A percentile compares a stretch with the other conserved stretches of the same genome.
phyloP scores from a whole-genome alignment of 2,113 vertebrate species.

The Ictidomys tridecemlineatus region DNA sequence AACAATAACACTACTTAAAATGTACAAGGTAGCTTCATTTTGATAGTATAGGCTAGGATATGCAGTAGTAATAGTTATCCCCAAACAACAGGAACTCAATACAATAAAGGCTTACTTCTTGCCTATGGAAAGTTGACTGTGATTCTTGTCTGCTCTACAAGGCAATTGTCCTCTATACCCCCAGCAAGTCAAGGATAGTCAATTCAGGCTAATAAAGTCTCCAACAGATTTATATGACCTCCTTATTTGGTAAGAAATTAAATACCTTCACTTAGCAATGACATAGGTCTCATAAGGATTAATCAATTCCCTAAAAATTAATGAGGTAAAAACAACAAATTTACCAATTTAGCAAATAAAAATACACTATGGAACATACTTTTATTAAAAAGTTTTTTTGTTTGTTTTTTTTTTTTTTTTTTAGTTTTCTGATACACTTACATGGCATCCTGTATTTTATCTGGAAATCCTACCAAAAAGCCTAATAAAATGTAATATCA shows the following conservation, averaged over 20 bases:
- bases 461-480: not conserved
- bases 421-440: not conserved
- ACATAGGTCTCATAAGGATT: not conserved
- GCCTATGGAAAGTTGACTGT: not conserved
- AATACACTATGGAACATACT: not conserved
- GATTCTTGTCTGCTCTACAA: not conserved
- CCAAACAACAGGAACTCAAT: not conserved
- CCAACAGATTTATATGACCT: not conserved
- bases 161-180: not conserved
- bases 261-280: not conserved
- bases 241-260: not conserved
- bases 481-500: not conserved
- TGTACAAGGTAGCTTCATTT: not conserved
- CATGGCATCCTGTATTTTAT: not conserved
- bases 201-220: not conserved
- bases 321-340: not conserved
- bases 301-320: not conserved
- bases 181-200: not conserved
- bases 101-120: not conserved
- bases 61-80: not conserved
- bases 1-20: not conserved
- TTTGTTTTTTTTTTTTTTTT: not conserved
- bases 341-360: not conserved
- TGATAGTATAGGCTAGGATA: not conserved
- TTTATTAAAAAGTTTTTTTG: not conserved